phyloP scores from a whole-genome alignment of 2,113 vertebrate genomes.

The Saccopteryx bilineata region DNA sequence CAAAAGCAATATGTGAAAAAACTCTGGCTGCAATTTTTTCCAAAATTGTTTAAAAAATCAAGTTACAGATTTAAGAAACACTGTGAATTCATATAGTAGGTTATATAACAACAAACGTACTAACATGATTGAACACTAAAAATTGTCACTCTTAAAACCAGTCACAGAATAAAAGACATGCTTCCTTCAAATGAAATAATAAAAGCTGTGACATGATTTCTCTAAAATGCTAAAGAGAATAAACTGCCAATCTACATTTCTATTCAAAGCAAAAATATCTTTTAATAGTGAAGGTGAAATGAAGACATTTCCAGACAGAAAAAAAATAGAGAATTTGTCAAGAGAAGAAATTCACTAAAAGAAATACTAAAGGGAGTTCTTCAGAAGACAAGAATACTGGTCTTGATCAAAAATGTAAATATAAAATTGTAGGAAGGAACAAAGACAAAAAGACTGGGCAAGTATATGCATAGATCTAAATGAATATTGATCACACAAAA shows the following conservation, averaged over 20 bases:
- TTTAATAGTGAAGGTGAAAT: conserved; percentile 44
- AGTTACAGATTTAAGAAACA: neutral
- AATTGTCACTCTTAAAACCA: conserved; percentile 30
- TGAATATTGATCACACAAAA: neutral
- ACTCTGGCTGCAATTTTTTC: neutral
- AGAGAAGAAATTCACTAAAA: neutral
- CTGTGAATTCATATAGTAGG: neutral
- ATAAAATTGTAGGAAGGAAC: conserved; percentile 25
- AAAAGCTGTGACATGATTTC: neutral
- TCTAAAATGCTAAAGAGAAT: neutral
- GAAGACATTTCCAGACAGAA: conserved; percentile 46
- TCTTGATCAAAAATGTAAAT: neutral
- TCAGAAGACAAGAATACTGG: neutral
- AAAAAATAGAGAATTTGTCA: neutral
- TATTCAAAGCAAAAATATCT: conserved; percentile 32
- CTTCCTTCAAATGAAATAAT: conserved; percentile 21
- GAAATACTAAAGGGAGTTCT: conserved; percentile 3
- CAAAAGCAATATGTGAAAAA: neutral
- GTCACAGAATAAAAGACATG: neutral
- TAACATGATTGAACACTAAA: conserved; percentile 33
- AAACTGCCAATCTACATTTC: conserved; percentile 36
- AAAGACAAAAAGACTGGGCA: neutral
- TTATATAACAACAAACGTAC: neutral
- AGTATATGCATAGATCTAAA: neutral
- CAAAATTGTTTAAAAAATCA: neutral